Conservation (phyloP, 2,888 invertebrate species). For the Rhogogaster chlorosoma region DNA sequence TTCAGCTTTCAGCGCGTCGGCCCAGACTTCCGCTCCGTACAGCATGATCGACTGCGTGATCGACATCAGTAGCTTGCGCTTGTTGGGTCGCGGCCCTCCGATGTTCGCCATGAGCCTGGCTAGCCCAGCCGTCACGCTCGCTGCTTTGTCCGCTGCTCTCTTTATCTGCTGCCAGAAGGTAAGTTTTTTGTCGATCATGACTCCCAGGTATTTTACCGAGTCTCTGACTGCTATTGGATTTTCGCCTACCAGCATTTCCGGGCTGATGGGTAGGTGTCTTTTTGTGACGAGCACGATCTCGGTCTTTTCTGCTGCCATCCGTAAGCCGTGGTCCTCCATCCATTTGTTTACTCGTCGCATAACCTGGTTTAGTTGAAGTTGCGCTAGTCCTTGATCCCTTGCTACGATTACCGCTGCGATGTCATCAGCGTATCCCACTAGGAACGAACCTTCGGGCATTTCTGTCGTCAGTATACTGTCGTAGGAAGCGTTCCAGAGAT, state of each 20-base stretch:
- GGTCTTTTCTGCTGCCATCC: conserved; percentile 55
- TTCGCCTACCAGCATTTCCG: conserved; percentile 20
- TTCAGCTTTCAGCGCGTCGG: conserved; percentile 48
- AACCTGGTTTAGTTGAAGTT: no score
- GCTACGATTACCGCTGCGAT: no score
- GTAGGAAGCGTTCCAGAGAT: no score
- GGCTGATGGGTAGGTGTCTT: background rate
- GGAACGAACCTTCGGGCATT: no score
- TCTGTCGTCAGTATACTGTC: no score
- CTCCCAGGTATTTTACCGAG: conserved; percentile 59
- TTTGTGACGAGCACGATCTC: conserved; percentile 55
- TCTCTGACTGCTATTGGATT: background rate
- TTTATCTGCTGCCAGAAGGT: conserved; percentile 58
- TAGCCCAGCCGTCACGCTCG: conserved; percentile 52
- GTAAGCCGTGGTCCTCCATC: conserved; percentile 53
- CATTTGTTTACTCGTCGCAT: conserved; percentile 29
- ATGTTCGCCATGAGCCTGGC: conserved; percentile 61
- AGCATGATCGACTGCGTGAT: conserved; percentile 56
- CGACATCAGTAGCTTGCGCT: conserved; percentile 50
- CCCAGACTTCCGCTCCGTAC: conserved; percentile 56
- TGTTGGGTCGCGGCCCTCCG: conserved; percentile 53
- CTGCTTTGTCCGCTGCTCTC: conserved; percentile 55
- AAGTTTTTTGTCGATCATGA: conserved; percentile 55
- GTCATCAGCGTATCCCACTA: no score
- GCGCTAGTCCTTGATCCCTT: no score